phyloP scores from a whole-genome alignment of 2,888 invertebrate genomes.

The Polietes domitor region DNA sequence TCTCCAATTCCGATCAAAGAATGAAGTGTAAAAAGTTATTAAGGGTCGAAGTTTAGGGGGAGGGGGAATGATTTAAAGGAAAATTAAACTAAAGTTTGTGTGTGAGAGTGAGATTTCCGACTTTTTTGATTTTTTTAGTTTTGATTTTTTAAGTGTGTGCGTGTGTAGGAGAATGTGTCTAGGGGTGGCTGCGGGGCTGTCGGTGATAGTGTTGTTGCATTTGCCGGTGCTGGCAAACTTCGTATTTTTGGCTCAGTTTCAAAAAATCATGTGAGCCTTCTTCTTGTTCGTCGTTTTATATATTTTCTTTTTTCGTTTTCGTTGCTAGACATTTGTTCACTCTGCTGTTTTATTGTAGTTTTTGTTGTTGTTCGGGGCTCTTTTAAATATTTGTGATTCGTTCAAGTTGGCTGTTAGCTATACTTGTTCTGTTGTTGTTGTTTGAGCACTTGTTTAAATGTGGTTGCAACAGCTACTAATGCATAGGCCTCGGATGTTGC shows the following conservation, averaged over 20 bases:
- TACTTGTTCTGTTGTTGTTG: background rate
- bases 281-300: background rate
- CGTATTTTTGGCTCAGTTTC: constrained; percentile 65
- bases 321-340: background rate
- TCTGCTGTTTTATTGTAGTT: constrained; percentile 18
- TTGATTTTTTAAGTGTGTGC: background rate
- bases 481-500: constrained; percentile 18
- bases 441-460: constrained; percentile 26
- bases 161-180: background rate
- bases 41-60: background rate
- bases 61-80: background rate
- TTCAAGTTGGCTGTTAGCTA: constrained; percentile 40
- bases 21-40: background rate
- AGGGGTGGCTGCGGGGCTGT: background rate
- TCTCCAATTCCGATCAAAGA: background rate
- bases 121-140: background rate
- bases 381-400: constrained; percentile 60
- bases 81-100: constrained; percentile 9
- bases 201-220: constrained; percentile 9
- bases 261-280: constrained; percentile 47
- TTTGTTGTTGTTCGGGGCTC: constrained; percentile 24
- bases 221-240: constrained; percentile 20
- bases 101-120: background rate
- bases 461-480: constrained; percentile 11
- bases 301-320: constrained; percentile 4